These are phyloP conservation scores for Pectinophora gossypiella DNA, from an alignment of 1,140 invertebrate species.

Conservation along the genomic window DNA sequence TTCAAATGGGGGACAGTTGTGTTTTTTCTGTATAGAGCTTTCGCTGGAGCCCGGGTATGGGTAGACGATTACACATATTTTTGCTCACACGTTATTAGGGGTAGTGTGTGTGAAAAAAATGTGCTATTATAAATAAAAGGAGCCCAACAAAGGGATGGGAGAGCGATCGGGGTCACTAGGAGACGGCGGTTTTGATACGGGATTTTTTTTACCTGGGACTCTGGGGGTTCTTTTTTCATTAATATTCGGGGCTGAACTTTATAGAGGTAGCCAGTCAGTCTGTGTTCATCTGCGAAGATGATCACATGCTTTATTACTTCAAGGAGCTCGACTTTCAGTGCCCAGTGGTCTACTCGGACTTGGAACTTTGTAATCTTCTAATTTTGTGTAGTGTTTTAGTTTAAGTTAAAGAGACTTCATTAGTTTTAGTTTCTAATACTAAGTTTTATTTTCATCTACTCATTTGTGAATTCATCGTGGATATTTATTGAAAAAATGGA, in stretches of 20 bases:
- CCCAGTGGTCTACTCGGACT: constrained; percentile 49
- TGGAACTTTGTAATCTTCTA: constrained; percentile 14
- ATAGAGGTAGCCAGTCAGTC: constrained; percentile 65
- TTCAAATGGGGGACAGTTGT: constrained; percentile 69
- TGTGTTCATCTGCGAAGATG: constrained; percentile 72
- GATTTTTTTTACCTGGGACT: constrained; percentile 66
- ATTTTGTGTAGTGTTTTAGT: constrained; percentile 13
- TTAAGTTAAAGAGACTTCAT: too few relatives aligned
- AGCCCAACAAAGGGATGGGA: constrained; percentile 66
- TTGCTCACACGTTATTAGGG: constrained; percentile 68
- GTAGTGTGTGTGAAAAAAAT: constrained; percentile 72
- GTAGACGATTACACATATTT: constrained; percentile 68
- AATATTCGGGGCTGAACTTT: constrained; percentile 49
- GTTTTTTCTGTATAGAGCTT: constrained; percentile 59
- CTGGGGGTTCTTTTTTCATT: constrained; percentile 62
- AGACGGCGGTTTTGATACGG: constrained; percentile 73
- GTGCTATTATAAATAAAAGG: constrained; percentile 72
- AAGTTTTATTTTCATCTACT: neutral
- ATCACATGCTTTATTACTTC: constrained; percentile 65
- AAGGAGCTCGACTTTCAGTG: constrained; percentile 34
- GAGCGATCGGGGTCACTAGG: constrained; percentile 72
- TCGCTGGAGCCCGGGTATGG: constrained; percentile 27
- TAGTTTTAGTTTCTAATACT: constrained; percentile 10
- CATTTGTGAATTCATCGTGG: constrained; percentile 28
- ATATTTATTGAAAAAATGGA: constrained; percentile 50